These are phyloP conservation scores for Stegastes partitus DNA, from an alignment of 2,113 vertebrate genomes.

Conservation along the genomic window DNA sequence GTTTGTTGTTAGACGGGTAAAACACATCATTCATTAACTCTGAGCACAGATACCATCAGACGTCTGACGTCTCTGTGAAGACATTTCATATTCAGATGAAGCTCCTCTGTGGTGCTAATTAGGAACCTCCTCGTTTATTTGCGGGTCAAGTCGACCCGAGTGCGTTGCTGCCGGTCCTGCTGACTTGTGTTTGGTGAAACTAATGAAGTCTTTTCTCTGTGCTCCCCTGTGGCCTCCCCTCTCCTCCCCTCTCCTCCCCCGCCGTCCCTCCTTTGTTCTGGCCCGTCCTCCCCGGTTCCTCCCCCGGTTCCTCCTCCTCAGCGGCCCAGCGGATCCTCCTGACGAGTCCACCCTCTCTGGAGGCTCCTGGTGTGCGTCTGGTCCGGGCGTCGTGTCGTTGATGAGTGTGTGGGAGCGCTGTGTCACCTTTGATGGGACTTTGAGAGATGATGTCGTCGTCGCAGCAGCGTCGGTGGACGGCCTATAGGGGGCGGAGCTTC, in stretches of 20 bases:
- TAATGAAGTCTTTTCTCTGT: conserved; percentile 43
- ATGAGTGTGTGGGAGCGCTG: conserved; percentile 63
- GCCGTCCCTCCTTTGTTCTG: conserved; percentile 46
- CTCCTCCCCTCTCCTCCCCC: neutral
- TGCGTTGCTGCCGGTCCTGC: neutral
- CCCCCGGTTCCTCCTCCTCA: no score
- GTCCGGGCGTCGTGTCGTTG: conserved; percentile 50
- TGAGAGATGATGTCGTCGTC: conserved; percentile 78
- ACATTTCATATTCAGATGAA: neutral
- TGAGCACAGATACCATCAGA: no score
- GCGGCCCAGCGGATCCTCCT: no score
- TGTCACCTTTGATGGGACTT: conserved; percentile 78
- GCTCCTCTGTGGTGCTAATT: conserved; percentile 8
- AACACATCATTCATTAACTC: no score
- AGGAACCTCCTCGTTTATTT: conserved; percentile 14
- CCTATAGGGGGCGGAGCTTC: conserved; percentile 54
- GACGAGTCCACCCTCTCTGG: no score
- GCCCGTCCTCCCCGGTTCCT: no score
- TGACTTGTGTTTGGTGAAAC: conserved; percentile 56
- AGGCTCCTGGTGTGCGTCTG: no score
- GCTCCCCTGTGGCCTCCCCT: neutral
- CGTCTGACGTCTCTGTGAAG: no score
- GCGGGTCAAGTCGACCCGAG: neutral
- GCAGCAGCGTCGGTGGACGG: conserved; percentile 64
- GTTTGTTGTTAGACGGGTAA: no score